These are phyloP conservation scores for Leptopilina boulardi DNA, from an alignment of 1,140 invertebrate genomes.

Conservation along the genomic window DNA sequence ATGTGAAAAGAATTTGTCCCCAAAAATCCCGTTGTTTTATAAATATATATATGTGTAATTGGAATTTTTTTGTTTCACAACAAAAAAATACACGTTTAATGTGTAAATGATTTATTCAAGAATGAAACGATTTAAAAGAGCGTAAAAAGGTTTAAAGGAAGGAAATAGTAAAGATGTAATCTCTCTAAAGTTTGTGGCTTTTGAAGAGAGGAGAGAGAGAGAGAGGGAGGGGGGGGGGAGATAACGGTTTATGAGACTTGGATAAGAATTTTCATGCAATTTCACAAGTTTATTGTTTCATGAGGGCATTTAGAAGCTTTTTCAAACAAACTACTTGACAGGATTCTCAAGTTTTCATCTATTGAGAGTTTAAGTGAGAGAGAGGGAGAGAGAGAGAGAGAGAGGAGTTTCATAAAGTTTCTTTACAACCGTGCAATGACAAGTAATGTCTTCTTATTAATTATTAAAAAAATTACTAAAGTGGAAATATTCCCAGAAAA, in stretches of 20 bases:
- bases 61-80: too few species aligned
- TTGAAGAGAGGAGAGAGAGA: too few species aligned
- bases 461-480: too few species aligned
- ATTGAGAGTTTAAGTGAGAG: too few species aligned
- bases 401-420: too few species aligned
- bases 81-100: too few species aligned
- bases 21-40: background rate
- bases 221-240: too few species aligned
- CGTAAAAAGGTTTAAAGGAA: background rate
- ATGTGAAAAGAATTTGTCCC: background rate
- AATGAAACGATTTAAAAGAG: background rate
- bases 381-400: too few species aligned
- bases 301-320: background rate
- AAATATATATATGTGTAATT: too few species aligned
- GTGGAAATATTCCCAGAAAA: too few species aligned
- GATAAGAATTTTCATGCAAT: background rate
- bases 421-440: too few species aligned
- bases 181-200: background rate
- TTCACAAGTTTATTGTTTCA: conserved; percentile 4
- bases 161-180: conserved; percentile 2
- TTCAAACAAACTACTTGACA: conserved; percentile 1
- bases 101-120: background rate
- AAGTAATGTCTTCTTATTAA: too few species aligned
- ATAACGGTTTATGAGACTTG: background rate
- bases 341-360: background rate